Percentiles rank a stretch among this genome's conserved stretches.
Evolutionary conservation across 2,888 invertebrate genomes (phyloP).

Genomic region (Tachina lurida): DNA sequence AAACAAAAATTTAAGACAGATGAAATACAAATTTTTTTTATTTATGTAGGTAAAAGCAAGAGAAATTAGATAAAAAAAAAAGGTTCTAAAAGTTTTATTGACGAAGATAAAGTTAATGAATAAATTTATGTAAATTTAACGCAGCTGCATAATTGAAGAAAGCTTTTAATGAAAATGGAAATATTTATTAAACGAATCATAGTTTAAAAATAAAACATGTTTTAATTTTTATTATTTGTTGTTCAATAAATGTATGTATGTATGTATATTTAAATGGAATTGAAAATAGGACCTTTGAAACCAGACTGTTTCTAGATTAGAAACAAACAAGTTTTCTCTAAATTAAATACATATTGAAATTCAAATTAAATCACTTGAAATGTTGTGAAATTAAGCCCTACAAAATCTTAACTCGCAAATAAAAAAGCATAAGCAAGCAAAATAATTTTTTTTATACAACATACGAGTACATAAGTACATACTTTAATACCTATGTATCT

Average conservation of each 20-base stretch:
- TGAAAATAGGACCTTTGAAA: too few species aligned
- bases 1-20: background rate
- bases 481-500: too few species aligned
- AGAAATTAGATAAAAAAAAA: background rate
- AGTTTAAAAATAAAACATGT: background rate
- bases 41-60: constrained; percentile 1
- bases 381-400: too few species aligned
- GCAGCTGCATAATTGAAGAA: background rate
- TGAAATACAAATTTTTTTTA: background rate
- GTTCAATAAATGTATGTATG: background rate
- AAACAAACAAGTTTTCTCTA: too few species aligned
- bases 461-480: too few species aligned
- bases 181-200: constrained; percentile 11
- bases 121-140: background rate
- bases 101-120: background rate
- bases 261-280: too few species aligned
- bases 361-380: too few species aligned
- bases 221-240: background rate
- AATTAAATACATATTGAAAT: too few species aligned
- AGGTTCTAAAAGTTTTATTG: background rate
- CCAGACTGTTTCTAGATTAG: too few species aligned
- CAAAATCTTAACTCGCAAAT: too few species aligned
- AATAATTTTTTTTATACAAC: too few species aligned
- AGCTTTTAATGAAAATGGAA: background rate
- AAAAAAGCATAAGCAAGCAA: too few species aligned